Percentiles rank a stretch among this genome's conserved stretches.
These are phyloP conservation scores for Syrphus vitripennis DNA, from an alignment of 2,888 invertebrate species.

Conservation along the genomic window DNA sequence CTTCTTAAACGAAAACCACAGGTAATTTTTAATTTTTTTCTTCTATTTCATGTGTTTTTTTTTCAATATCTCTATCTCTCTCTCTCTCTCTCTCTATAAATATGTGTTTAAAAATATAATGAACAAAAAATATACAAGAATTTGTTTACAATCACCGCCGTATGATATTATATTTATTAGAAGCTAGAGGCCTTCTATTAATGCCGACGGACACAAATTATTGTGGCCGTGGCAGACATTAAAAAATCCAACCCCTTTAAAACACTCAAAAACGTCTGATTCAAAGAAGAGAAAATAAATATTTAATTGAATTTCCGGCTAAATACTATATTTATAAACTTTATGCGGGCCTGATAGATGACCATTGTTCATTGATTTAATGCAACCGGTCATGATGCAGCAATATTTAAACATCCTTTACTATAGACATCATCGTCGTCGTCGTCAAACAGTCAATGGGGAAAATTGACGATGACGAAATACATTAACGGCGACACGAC, in stretches of 20 bases:
- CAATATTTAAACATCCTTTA: not conserved
- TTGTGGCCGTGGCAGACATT: not conserved
- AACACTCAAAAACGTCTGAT: not conserved
- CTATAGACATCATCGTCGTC: not conserved
- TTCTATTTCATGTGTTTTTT: too few relatives aligned
- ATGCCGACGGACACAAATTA: slow-evolving; percentile 16
- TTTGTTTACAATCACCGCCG: slow-evolving; percentile 37
- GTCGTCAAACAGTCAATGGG: not conserved
- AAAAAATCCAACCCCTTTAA: slow-evolving; percentile 23
- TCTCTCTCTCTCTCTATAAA: too few relatives aligned
- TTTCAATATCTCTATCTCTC: too few relatives aligned
- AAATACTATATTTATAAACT: slow-evolving; percentile 52
- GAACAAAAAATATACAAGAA: slow-evolving; percentile 7
- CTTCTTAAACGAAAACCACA: too few relatives aligned
- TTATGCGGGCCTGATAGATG: slow-evolving; percentile 64
- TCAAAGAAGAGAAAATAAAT: slow-evolving; percentile 43
- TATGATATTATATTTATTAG: not conserved
- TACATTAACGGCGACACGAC: not conserved
- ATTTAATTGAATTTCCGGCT: slow-evolving; percentile 68
- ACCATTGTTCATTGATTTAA: slow-evolving; percentile 68
- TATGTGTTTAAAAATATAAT: not conserved
- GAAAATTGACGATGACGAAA: not conserved
- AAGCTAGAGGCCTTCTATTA: not conserved
- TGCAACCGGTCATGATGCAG: slow-evolving; percentile 38
- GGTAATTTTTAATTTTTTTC: too few relatives aligned